Evolutionary conservation across 2,797 vertebrate genomes (phyloP), one percentile per base, ranked within the genome.

Genomic region (Champsocephalus esox): DNA sequence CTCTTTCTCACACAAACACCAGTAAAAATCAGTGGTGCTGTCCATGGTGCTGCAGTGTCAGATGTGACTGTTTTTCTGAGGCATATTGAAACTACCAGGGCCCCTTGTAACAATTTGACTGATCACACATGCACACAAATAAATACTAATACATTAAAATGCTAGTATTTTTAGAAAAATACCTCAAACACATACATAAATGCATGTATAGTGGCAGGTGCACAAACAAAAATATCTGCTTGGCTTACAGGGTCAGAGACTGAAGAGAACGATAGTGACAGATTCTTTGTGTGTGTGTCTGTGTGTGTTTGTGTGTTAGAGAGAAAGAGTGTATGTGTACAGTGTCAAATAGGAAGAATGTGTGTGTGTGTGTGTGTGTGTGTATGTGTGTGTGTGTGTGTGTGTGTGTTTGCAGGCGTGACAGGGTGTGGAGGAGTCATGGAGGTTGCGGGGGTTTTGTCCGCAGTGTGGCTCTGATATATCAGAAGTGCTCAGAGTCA

Each of bases 181-280:
- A 19, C 3, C 59, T n/a, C 75, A 75, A 50, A 69, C 19, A 63
- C 58, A 68, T 13, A 24, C 32, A 65, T 75, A 78, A 68, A 76
- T 77, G 56, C 88, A 87, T 82, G 68, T 70, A 66, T 69, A 73
- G 86, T 84, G 82, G 79, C 89, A 92, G 81, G 84, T 88, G 79
- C 87, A 85, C 83, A 86, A 88, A 88, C 77, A 82, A 81, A 88
- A 88, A 87, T 75, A 88, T 87, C 68, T 89, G 88, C 89, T 91
- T 52, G 81, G 85, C 78, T 91, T 74, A 86, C 70, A 89, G 75
- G 81, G 82, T 81, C 72, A 72, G 69, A 77, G 63, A 80, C 34
- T 92, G 92, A 93, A 79, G 83, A 86, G 84, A 93, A 67, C 1
- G 12, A 41, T 75, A 77, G 78, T 89, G 91, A 92, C 90, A 91